Evolutionary conservation across 2,797 vertebrate genomes (phyloP).

Genomic region (Trematomus bernacchii): DNA sequence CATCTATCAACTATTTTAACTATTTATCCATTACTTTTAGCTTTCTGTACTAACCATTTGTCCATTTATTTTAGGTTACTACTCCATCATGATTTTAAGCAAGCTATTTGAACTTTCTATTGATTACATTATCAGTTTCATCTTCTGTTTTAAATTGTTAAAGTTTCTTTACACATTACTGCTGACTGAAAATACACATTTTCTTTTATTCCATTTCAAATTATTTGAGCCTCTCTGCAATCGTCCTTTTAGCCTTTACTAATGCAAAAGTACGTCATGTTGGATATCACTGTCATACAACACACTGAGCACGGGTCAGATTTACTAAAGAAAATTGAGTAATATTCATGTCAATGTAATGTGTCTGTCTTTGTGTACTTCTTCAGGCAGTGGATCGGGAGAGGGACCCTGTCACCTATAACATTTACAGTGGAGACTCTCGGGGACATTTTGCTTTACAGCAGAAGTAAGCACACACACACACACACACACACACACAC

Average conservation of each 20-base stretch:
- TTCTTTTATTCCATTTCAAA: no score
- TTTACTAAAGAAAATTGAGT: constrained; percentile 8
- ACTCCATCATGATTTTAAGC: neutral
- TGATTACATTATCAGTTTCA: neutral
- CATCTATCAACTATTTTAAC: neutral
- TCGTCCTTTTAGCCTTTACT: neutral
- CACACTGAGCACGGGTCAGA: neutral
- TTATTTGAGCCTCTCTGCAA: no score
- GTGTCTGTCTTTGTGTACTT: constrained; percentile 35
- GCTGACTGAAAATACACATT: neutral
- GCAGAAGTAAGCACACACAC: constrained; percentile 86
- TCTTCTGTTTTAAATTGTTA: neutral
- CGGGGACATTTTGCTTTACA: constrained; percentile 91
- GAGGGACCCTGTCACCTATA: constrained; percentile 91
- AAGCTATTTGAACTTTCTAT: neutral
- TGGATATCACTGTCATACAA: neutral
- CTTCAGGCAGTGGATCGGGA: constrained; percentile 95
- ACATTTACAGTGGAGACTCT: constrained; percentile 92
- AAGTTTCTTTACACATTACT: neutral
- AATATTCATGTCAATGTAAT: neutral
- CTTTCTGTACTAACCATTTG: neutral
- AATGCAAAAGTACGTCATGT: neutral
- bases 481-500: neutral
- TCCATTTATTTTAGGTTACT: no score
- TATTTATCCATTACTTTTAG: neutral